Base-by-base conservation (phyloP, 2,113 vertebrate genomes). In the Pedetes capensis region DNA sequence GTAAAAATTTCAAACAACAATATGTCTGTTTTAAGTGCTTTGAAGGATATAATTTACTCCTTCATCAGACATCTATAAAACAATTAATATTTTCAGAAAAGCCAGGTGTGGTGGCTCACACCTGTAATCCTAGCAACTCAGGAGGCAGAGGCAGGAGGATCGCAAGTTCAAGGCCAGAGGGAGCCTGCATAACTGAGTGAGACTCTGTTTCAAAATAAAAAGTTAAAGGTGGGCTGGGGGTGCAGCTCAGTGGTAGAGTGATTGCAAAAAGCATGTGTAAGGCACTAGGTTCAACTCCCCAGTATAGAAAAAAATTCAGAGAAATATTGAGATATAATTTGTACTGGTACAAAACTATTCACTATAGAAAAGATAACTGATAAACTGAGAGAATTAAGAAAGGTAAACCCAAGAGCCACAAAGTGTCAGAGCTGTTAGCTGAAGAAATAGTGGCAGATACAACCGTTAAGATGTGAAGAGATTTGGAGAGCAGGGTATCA, bases 261-360 rank as follows among this genome's bases (percentile, higher is more conserved):
- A n/a, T n/a, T n/a, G n/a, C n/a, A n/a, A n/a, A n/a, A n/a, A n/a
- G n/a, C n/a, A n/a, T n/a, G n/a, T n/a, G n/a, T n/a, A n/a, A n/a
- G n/a, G n/a, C n/a, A n/a, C n/a, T n/a, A n/a, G n/a, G n/a, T n/a
- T n/a, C n/a, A n/a, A n/a, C n/a, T n/a, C n/a, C n/a, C n/a, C n/a
- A n/a, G n/a, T n/a, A n/a, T n/a, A n/a, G n/a, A n/a, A n/a, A n/a
- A n/a, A n/a, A n/a, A n/a, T n/a, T n/a, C n/a, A 94, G 66, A 82
- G 72, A 81, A 92, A 96, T 63, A 72, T 22, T 87, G 68, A 90
- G 68, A 47, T 85, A 59, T 7, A 69, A 93, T 76, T 91, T 93
- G 47, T 18, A 61, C 8, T 44, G 55, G 49, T 69, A 53, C 64
- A 29, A 89, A 96, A 76, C 82, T 75, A 79, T 25, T 84, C 34